These are phyloP conservation scores for Branchellion lobata DNA, from an alignment of 2,888 invertebrate species.

Conservation along the genomic window DNA sequence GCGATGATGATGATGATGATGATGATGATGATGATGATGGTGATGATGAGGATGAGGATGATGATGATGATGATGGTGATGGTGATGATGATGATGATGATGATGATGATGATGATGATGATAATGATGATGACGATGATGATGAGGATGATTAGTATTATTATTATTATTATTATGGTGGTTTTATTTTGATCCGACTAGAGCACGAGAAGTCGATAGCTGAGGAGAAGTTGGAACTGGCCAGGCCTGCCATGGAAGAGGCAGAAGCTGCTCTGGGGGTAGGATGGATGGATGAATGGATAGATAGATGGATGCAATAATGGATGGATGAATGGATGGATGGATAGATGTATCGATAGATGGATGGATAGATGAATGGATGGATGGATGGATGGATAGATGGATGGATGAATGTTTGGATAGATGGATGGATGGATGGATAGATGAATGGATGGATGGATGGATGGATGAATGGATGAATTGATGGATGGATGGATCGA, in stretches of 20 bases:
- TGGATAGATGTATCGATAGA: too few species aligned
- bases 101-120: constrained; percentile 17
- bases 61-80: constrained; percentile 36
- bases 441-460: too few species aligned
- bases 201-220: constrained; percentile 57
- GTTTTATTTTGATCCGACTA: background rate
- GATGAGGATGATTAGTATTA: constrained; percentile 17
- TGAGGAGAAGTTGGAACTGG: constrained; percentile 58
- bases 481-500: too few species aligned
- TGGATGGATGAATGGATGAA: too few species aligned
- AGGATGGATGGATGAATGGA: background rate
- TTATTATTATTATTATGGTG: constrained; percentile 28
- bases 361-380: too few species aligned
- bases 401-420: too few species aligned
- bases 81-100: constrained; percentile 24
- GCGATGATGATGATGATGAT: too few species aligned
- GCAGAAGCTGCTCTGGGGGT: constrained; percentile 61
- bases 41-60: constrained; percentile 32
- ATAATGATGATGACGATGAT: background rate
- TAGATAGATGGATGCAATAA: background rate
- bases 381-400: too few species aligned
- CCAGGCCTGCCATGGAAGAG: constrained; percentile 59
- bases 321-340: background rate
- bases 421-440: too few species aligned
- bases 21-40: constrained; percentile 20